Conservation (phyloP, 2,888 invertebrate genomes). For the Buathra laborator region DNA sequence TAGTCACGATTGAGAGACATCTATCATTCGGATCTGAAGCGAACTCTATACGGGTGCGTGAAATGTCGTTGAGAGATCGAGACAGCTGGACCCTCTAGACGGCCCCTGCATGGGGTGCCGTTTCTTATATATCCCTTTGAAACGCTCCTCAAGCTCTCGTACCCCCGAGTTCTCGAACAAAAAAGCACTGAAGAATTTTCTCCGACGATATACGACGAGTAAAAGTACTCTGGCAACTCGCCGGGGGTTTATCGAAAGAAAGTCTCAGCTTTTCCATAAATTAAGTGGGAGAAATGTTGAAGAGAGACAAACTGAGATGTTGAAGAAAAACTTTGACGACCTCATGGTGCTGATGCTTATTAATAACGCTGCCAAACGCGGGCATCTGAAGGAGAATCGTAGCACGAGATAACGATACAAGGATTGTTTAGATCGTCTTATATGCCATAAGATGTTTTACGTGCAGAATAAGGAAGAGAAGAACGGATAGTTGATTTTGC, state of each 20-base stretch:
- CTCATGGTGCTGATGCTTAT: conserved; percentile 16
- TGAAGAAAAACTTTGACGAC: conserved; percentile 23
- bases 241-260: conserved; percentile 55
- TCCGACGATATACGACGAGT: conserved; percentile 18
- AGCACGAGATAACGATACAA: too few species aligned
- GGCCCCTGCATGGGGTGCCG: conserved; percentile 68
- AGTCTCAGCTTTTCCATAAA: conserved; percentile 56
- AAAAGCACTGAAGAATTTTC: conserved; percentile 59
- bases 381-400: too few species aligned
- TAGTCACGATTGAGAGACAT: conserved; percentile 40
- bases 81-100: conserved; percentile 66
- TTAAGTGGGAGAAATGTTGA: conserved; percentile 35
- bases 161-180: conserved; percentile 17
- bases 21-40: conserved; percentile 39
- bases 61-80: conserved; percentile 61
- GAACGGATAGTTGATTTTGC: too few species aligned
- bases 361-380: background rate
- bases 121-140: conserved; percentile 50
- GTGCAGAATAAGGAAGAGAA: too few species aligned
- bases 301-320: conserved; percentile 2
- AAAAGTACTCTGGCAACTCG: conserved; percentile 39
- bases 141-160: conserved; percentile 4
- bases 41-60: background rate
- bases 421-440: too few species aligned
- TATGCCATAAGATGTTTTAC: too few species aligned